phyloP scores from a whole-genome alignment of 2,797 vertebrate genomes.

The Astyanax mexicanus region DNA sequence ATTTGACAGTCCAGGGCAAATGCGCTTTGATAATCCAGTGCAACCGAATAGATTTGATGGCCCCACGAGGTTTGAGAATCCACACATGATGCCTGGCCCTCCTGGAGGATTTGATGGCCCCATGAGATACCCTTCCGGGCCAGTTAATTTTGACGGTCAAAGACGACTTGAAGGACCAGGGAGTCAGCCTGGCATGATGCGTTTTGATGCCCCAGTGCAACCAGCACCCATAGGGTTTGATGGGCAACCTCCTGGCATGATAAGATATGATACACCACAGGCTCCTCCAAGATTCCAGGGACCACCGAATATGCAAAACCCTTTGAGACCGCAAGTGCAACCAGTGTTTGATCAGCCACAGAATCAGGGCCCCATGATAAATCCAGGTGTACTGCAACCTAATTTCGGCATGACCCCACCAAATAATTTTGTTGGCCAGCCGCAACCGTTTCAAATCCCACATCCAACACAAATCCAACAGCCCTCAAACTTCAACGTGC shows the following conservation, averaged over 20 bases:
- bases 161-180: conserved; percentile 76
- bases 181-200: conserved; percentile 67
- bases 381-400: conserved; percentile 70
- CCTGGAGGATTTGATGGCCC: conserved; percentile 81
- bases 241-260: conserved; percentile 78
- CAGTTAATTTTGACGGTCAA: conserved; percentile 74
- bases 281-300: conserved; percentile 71
- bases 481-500: conserved; percentile 85
- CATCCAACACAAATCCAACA: conserved; percentile 78
- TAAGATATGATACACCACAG: conserved; percentile 84
- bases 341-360: conserved; percentile 66
- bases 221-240: conserved; percentile 81
- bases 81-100: conserved; percentile 72
- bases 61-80: conserved; percentile 81
- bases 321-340: conserved; percentile 69
- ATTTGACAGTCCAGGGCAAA: conserved; percentile 75
- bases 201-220: conserved; percentile 77
- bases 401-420: conserved; percentile 77
- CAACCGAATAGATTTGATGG: conserved; percentile 79
- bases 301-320: conserved; percentile 71
- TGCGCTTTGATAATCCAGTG: conserved; percentile 85
- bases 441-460: conserved; percentile 75
- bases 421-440: conserved; percentile 79
- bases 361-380: conserved; percentile 51
- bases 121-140: conserved; percentile 78